Percentiles rank a stretch among this genome's conserved stretches.
Conservation (phyloP, 2,113 vertebrate genomes). For the Clupea harengus region DNA sequence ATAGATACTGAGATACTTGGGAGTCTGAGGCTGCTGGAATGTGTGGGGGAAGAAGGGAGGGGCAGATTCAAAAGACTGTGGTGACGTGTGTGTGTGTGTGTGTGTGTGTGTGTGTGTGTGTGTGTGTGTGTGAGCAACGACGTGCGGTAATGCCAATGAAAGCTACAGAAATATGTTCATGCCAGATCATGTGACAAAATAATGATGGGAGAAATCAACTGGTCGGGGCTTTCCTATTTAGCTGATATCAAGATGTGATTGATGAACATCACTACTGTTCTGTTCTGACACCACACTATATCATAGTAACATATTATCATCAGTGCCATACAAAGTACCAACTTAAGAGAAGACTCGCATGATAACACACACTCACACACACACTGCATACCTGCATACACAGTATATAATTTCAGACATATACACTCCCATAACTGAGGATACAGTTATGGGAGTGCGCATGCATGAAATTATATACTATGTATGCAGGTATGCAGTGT, state of each 20-base stretch:
- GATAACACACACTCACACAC: neutral
- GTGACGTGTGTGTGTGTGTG: neutral
- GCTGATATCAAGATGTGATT: neutral
- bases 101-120: neutral
- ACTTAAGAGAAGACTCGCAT: neutral
- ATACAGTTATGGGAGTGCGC: too few species aligned
- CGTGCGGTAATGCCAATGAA: neutral
- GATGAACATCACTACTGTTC: neutral
- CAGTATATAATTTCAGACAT: too few species aligned
- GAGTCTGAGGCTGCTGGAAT: conserved; percentile 45
- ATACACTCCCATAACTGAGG: too few species aligned
- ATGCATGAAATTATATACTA: too few species aligned
- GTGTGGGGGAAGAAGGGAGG: neutral
- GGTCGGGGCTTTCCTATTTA: neutral
- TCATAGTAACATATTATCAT: neutral
- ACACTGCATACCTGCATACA: too few species aligned
- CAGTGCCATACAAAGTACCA: neutral
- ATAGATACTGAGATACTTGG: conserved; percentile 56
- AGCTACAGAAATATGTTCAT: neutral
- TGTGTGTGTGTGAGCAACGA: neutral
- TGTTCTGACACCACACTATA: neutral
- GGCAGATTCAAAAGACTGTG: neutral
- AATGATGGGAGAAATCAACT: neutral
- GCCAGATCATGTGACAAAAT: neutral
- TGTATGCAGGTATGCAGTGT: neutral